Conservation (phyloP, 2,113 vertebrate species). For the Vulpes lagopus region DNA sequence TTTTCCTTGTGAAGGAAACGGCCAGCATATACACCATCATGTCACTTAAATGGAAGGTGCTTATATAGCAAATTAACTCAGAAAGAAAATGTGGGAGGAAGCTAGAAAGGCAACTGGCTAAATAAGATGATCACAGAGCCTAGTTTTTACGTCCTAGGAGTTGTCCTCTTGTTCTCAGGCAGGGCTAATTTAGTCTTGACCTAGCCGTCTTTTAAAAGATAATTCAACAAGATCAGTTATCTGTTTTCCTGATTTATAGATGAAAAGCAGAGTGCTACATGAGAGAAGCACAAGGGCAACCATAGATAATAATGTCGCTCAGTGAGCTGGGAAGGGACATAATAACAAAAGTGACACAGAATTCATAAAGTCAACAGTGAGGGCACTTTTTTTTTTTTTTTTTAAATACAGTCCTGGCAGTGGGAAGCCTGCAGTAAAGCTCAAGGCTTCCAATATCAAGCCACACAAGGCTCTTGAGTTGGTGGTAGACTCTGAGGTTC, state of each 20-base stretch:
- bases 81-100: background rate
- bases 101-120: background rate
- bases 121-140: background rate
- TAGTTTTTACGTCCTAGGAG: background rate
- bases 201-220: constrained; percentile 17
- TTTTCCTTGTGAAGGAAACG: constrained; percentile 15
- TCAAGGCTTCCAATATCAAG: background rate
- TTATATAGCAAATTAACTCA: constrained; percentile 6
- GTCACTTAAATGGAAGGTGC: background rate
- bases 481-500: background rate
- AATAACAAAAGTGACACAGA: background rate
- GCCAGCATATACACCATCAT: background rate
- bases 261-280: background rate
- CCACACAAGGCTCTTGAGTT: background rate
- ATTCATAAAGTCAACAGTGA: background rate
- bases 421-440: background rate
- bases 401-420: background rate
- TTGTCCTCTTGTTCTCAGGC: background rate
- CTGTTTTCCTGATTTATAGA: background rate
- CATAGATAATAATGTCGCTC: background rate
- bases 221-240: background rate
- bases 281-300: background rate
- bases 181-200: background rate
- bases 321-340: background rate
- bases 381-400: background rate